Conservation (phyloP, 2,888 invertebrate species). For the Troglohyphantes excavatus region DNA sequence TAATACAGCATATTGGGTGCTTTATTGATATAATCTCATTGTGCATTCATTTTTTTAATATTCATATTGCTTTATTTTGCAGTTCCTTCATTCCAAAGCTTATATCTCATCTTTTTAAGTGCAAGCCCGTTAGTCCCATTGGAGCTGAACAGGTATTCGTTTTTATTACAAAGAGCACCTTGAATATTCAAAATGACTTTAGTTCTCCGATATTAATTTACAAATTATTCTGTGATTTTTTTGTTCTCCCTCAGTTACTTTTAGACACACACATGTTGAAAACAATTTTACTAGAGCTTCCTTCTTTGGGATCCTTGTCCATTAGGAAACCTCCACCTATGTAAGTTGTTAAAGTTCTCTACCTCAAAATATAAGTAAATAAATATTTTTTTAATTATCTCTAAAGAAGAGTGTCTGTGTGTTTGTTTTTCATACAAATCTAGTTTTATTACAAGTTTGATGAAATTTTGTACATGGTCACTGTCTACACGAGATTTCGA, state of each 20-base stretch:
- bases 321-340: slow-evolving; percentile 93
- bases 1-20: background rate
- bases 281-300: slow-evolving; percentile 95
- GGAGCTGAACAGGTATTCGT: slow-evolving; percentile 92
- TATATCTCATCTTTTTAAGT: slow-evolving; percentile 93
- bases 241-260: slow-evolving; percentile 84
- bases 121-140: slow-evolving; percentile 92
- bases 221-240: background rate
- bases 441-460: no score
- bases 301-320: slow-evolving; percentile 94
- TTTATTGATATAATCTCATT: background rate
- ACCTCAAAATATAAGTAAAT: no score
- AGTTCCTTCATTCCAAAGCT: slow-evolving; percentile 97
- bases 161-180: background rate
- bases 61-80: slow-evolving; percentile 77
- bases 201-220: background rate
- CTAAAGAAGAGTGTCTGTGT: no score
- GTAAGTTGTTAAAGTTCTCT: slow-evolving; percentile 83
- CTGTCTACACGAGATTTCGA: no score
- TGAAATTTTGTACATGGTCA: no score
- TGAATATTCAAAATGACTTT: background rate
- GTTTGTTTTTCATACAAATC: no score
- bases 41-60: background rate
- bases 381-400: no score
- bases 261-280: slow-evolving; percentile 96